Evolutionary conservation across 1,140 invertebrate genomes (phyloP).

Genomic region (Drosophila carrolli): DNA sequence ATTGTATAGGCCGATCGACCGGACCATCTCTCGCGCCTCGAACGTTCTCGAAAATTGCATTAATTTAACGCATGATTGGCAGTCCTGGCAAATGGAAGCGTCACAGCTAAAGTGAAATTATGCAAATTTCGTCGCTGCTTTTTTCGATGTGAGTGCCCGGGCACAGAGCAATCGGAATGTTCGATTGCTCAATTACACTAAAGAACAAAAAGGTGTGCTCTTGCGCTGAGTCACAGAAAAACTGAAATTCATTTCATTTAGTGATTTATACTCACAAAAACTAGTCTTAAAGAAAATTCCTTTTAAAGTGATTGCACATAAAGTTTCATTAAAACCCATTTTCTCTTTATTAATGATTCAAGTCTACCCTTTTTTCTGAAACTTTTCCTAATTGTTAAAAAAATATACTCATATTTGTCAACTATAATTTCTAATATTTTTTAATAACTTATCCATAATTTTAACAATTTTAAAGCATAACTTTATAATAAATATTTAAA

Average conservation of each 20-base stretch:
- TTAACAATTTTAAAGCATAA: too few species aligned
- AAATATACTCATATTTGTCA: too few species aligned
- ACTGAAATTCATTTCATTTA: background rate
- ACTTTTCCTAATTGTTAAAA: too few species aligned
- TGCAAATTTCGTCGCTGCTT: constrained; percentile 39
- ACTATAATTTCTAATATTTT: too few species aligned
- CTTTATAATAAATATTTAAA: background rate
- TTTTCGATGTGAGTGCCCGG: constrained; percentile 24
- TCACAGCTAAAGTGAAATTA: constrained; percentile 61
- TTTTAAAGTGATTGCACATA: too few species aligned
- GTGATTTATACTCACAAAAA: background rate
- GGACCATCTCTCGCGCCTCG: constrained; percentile 41
- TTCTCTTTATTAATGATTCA: too few species aligned
- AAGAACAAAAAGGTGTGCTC: constrained; percentile 25
- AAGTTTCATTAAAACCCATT: too few species aligned
- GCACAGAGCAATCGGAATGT: constrained; percentile 28
- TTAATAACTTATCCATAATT: too few species aligned
- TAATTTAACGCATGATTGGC: constrained; percentile 82
- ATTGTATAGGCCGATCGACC: constrained; percentile 40
- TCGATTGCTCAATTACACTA: constrained; percentile 61
- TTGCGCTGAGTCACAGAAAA: background rate
- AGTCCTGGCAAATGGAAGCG: constrained; percentile 52
- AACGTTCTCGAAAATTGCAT: constrained; percentile 72
- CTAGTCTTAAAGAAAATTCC: too few species aligned
- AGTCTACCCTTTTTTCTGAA: too few species aligned